Base-by-base conservation (phyloP, 2,797 vertebrate genomes). In the Protosalanx chinensis region DNA sequence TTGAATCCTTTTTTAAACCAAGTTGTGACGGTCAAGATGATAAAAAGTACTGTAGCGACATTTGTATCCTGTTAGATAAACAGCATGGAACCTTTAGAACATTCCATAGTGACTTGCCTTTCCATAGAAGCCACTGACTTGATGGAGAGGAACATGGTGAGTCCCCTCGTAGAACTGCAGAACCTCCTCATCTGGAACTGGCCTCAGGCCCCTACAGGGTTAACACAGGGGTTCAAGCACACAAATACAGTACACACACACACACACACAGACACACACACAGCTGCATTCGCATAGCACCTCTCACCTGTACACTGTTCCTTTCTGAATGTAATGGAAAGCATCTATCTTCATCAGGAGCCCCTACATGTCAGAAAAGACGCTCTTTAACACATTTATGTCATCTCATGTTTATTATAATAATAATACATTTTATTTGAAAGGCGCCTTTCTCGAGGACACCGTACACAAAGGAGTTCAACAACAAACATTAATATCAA, bases 321-420 rank as follows among this genome's bases (percentile, higher is more conserved):
- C 94, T 7, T 92, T 73, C 74, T 95, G 88, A 64, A 95, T 95
- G 83, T 95, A 95, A 89, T 95, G 94, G 75, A 95, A 95, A 12
- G 94, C 94, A 72, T 95, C 94, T 1, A 95, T 95, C 85, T 95
- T 95, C 94, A 95, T 94, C 65, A 95, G 82, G 51, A 95, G 90
- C 30, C 94, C 94, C 94, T 95, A 49, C 0, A 64, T 53, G 15
- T 18, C 49, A 32, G 32, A 6, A 12, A 12, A 46, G 10, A 46
- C 2, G 41, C 13, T 46, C 8, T 46, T 46, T 8, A 1, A 49
- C 5, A 30, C 20, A n/a, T 7, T 56, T 5, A 56, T 56, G 15
- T 3, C 51, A 16, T 46, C 13, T 46, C 41, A 46, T 3, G 33
- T 15, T 15, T 8, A 12, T 12, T 13, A 46, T 10, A 27, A 27